Percentiles rank a stretch among this genome's conserved stretches.
Conservation (phyloP, 2,888 invertebrate species). For the Andrena minutula region DNA sequence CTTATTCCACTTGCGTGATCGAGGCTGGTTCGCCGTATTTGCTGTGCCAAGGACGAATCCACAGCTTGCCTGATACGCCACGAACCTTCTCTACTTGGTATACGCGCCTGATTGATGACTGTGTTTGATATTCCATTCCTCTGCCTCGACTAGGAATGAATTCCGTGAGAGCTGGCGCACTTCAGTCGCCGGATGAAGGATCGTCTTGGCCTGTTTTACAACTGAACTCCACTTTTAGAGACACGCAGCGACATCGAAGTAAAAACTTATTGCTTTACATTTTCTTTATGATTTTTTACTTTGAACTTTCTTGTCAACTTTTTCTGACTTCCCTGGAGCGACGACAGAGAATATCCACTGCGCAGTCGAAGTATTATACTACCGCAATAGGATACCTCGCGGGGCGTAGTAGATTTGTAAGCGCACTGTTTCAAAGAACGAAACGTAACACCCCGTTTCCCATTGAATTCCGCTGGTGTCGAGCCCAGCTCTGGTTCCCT, state of each 20-base stretch:
- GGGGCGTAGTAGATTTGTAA: not conserved
- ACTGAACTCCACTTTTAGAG: no score
- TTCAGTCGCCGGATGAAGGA: no score
- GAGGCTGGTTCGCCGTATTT: not conserved
- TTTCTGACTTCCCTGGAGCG: no score
- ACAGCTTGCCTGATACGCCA: not conserved
- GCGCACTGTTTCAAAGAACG: not conserved
- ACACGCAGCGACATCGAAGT: no score
- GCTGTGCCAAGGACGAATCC: not conserved
- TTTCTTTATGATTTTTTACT: no score
- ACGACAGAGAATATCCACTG: no score
- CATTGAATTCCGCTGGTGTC: not conserved
- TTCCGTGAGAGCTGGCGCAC: no score
- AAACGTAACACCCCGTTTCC: slow-evolving; percentile 26
- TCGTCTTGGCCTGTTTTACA: no score
- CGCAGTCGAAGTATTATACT: no score
- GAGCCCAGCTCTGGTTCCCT: slow-evolving; percentile 2
- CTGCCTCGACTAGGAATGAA: not conserved
- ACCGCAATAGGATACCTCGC: no score
- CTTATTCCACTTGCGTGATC: not conserved
- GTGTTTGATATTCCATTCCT: not conserved
- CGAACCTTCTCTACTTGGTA: not conserved
- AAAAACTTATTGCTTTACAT: no score
- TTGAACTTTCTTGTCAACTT: no score
- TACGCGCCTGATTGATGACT: not conserved